Percentiles rank a stretch among this genome's conserved stretches.
Evolutionary conservation across 92 coral and sea anemone genomes (phyloP).

Genomic region (Porites cylindrica): DNA sequence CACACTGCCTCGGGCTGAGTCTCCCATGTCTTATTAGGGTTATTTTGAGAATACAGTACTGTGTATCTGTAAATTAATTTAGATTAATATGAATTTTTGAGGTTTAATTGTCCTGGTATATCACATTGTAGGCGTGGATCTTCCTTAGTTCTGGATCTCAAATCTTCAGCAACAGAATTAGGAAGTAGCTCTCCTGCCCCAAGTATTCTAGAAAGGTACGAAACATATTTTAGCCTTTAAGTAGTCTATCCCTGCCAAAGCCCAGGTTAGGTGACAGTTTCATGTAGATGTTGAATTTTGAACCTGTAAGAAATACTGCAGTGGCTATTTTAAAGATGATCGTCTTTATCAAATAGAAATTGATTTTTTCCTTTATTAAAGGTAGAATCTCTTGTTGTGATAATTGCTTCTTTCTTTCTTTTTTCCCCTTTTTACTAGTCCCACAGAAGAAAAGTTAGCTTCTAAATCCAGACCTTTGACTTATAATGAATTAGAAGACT

Average conservation of each 20-base stretch:
- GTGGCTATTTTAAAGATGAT: neutral
- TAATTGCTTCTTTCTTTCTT: neutral
- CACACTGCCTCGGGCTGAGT: no score
- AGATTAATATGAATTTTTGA: neutral
- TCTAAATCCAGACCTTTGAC: conserved; percentile 76
- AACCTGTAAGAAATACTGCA: neutral
- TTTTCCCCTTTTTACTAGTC: conserved; percentile 48
- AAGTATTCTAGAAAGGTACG: conserved; percentile 85
- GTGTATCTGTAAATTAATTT: neutral
- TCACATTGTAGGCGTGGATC: conserved; percentile 81
- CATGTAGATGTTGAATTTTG: no score
- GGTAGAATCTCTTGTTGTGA: neutral
- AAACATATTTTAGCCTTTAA: neutral
- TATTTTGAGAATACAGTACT: neutral
- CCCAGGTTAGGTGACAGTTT: no score
- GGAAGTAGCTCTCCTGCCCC: conserved; percentile 69
- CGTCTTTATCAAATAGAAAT: no score
- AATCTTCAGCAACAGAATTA: conserved; percentile 77
- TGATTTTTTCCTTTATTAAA: no score
- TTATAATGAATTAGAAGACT: conserved; percentile 76
- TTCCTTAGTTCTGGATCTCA: conserved; percentile 74
- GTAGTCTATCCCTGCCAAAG: no score
- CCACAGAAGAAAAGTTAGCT: conserved; percentile 87
- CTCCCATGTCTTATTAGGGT: no score
- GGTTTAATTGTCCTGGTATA: neutral